phyloP scores from a whole-genome alignment of 2,797 vertebrate species.

The Acanthopagrus latus region DNA sequence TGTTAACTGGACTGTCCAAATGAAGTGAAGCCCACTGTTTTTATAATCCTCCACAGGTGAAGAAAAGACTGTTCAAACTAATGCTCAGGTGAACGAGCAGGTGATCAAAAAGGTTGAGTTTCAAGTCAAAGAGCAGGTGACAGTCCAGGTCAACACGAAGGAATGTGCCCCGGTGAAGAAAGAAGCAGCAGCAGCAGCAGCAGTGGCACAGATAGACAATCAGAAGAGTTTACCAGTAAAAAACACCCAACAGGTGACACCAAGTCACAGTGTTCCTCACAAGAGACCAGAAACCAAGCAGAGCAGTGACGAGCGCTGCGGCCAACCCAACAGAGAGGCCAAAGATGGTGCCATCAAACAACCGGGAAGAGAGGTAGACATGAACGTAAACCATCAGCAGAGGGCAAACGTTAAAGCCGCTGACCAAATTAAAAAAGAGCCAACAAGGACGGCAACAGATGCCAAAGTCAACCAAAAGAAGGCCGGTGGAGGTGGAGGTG shows the following conservation, averaged over 20 bases:
- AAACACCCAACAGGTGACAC: conserved; percentile 36
- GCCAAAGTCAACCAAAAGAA: conserved; percentile 47
- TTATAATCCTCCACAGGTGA: conserved; percentile 75
- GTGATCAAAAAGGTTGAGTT: conserved; percentile 62
- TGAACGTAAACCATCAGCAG: conserved; percentile 60
- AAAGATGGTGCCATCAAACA: conserved; percentile 39
- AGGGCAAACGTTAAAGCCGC: conserved; percentile 45
- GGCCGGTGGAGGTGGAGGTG: conserved; percentile 5
- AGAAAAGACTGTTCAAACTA: conserved; percentile 66
- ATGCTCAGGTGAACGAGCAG: conserved; percentile 64
- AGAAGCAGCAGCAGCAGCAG: conserved; percentile 19
- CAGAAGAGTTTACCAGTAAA: conserved; percentile 55
- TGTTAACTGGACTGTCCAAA: conserved; percentile 42
- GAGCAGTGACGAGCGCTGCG: conserved; percentile 31
- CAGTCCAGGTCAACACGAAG: conserved; percentile 43
- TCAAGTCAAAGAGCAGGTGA: conserved; percentile 68
- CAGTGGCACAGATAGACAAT: conserved; percentile 45
- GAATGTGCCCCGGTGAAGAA: conserved; percentile 49
- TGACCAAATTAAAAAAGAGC: conserved; percentile 60
- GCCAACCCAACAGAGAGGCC: conserved; percentile 29
- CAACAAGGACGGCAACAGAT: conserved; percentile 40
- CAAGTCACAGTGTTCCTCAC: conserved; percentile 44
- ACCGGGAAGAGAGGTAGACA: conserved; percentile 46
- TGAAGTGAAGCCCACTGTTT: conserved; percentile 52
- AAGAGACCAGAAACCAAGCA: conserved; percentile 48